Percentiles rank a stretch among this genome's conserved stretches.
Evolutionary conservation across 2,797 vertebrate genomes (phyloP).

Genomic region (Petrocephalus schoutedeni): DNA sequence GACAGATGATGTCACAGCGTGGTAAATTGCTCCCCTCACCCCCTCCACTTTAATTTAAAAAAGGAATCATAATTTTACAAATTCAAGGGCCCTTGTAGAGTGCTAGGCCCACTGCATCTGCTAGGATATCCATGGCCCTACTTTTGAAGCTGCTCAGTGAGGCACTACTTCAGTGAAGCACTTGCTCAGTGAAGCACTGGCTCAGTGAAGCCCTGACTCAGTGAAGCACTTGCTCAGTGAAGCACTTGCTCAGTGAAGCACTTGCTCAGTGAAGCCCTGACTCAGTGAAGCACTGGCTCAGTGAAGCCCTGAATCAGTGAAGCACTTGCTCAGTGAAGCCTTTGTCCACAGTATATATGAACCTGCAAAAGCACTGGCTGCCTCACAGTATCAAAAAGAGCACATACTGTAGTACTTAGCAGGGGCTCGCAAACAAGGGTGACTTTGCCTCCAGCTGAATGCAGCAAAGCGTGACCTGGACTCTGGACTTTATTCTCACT

Average conservation of each 20-base stretch:
- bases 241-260: too few relatives aligned
- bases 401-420: background rate
- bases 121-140: background rate
- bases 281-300: background rate
- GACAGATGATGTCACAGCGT: too few relatives aligned
- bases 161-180: too few relatives aligned
- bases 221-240: background rate
- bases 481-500: background rate
- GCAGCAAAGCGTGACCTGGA: background rate
- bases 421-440: background rate
- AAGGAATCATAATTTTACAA: background rate
- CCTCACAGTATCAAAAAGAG: background rate
- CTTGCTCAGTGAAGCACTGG: too few relatives aligned
- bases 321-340: background rate
- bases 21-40: too few relatives aligned
- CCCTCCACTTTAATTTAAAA: background rate
- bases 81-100: background rate
- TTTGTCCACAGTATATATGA: background rate
- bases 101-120: background rate
- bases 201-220: background rate
- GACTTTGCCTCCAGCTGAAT: background rate
- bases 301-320: too few relatives aligned
- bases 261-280: too few relatives aligned
- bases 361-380: background rate
- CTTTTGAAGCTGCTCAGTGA: background rate